Percentiles rank a stretch among this genome's conserved stretches.
Evolutionary conservation across 2,113 vertebrate species (phyloP).

Genomic region (Notechis scutatus): DNA sequence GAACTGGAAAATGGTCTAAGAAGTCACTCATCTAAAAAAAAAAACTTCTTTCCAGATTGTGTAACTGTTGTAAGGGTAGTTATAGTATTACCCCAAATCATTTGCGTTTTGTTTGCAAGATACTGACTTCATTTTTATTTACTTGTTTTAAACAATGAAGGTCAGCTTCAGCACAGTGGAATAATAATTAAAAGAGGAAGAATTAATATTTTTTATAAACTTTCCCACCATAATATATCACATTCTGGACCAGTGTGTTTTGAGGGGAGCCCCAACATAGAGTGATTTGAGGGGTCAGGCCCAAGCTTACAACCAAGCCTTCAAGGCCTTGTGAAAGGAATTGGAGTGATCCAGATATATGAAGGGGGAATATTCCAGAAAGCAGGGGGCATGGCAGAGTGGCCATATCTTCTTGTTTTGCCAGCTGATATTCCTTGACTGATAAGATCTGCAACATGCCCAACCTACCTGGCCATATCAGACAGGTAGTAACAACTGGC

Average conservation of each 20-base stretch:
- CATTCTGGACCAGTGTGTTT: neutral
- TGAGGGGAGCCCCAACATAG: neutral
- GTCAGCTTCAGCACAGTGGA: neutral
- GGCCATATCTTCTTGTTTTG: no score
- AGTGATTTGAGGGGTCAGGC: neutral
- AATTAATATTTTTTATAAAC: neutral
- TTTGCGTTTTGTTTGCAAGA: neutral
- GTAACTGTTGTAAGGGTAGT: neutral
- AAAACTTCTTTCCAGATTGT: neutral
- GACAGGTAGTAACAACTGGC: neutral
- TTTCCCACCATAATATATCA: neutral
- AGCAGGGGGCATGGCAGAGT: no score
- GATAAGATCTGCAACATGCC: no score
- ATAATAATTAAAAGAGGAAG: neutral
- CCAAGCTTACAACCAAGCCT: no score
- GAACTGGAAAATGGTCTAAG: neutral
- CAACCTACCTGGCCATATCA: no score
- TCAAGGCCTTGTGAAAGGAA: no score
- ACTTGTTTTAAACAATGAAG: neutral
- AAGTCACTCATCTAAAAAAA: neutral
- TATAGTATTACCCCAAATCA: neutral
- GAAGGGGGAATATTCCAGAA: no score
- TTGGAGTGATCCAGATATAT: no score
- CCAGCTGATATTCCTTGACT: no score
- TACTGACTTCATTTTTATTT: neutral